These are phyloP conservation scores for Coregonus ussuriensis DNA, from an alignment of 2,797 vertebrate species.

Conservation along the genomic window DNA sequence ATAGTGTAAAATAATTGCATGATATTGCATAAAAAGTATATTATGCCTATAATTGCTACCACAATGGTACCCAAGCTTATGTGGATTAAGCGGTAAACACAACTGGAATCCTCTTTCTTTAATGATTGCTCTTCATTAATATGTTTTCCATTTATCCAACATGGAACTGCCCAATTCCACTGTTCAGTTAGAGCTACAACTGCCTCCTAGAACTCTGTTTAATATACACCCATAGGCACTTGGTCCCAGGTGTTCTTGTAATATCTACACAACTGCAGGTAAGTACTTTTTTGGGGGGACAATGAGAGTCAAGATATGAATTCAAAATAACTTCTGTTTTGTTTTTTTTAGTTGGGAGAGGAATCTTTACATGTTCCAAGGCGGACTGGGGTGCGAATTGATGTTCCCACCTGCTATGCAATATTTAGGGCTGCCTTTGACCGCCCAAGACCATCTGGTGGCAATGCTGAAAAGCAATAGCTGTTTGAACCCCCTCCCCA, in stretches of 20 bases:
- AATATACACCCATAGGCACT: neutral
- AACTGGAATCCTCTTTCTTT: neutral
- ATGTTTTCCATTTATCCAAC: neutral
- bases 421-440: slow-evolving; percentile 46
- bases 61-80: neutral
- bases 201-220: neutral
- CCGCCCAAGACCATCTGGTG: slow-evolving; percentile 60
- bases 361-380: too few species aligned
- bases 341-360: neutral
- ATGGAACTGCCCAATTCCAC: neutral
- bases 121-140: too few species aligned
- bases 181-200: neutral
- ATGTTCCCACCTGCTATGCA: slow-evolving; percentile 34
- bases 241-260: neutral
- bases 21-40: neutral
- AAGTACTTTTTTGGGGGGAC: neutral
- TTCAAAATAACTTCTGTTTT: neutral
- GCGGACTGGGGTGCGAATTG: slow-evolving; percentile 15
- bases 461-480: slow-evolving; percentile 74
- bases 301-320: neutral
- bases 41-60: too few species aligned
- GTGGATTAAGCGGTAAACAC: neutral
- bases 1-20: neutral
- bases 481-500: slow-evolving; percentile 56
- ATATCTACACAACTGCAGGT: neutral